Evolutionary conservation across 1,140 invertebrate genomes (phyloP).

Genomic region (Ylistrum balloti): DNA sequence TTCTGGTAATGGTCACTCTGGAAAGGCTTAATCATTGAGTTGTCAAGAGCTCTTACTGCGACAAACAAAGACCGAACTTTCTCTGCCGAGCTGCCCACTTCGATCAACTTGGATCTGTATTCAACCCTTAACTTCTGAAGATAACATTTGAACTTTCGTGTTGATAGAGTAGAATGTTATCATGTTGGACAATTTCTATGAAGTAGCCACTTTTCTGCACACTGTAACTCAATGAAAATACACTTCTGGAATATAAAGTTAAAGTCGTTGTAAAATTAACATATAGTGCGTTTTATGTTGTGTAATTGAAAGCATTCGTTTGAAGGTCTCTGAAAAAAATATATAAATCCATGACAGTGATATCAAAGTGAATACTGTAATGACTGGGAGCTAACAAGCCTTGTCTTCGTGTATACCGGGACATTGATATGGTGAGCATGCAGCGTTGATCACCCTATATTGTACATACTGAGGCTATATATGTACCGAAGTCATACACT

Average conservation of each 20-base stretch:
- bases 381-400: too few species aligned
- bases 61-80: neutral
- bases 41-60: neutral
- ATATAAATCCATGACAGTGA: too few species aligned
- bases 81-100: neutral
- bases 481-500: neutral
- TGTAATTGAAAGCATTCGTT: too few species aligned
- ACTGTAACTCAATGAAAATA: neutral
- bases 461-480: neutral
- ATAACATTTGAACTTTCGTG: neutral
- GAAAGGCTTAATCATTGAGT: constrained; percentile 10
- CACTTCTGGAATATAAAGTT: too few species aligned
- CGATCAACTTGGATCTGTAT: constrained; percentile 2
- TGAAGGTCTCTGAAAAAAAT: too few species aligned
- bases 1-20: constrained; percentile 23
- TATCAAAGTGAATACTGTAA: too few species aligned
- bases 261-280: too few species aligned
- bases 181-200: neutral
- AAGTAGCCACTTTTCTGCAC: neutral
- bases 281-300: too few species aligned
- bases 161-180: neutral
- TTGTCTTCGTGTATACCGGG: too few species aligned
- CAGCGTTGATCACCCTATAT: neutral
- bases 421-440: constrained; percentile 7
- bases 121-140: neutral